Conservation (phyloP, 2,113 vertebrate genomes). For the Reinhardtius hippoglossoides region DNA sequence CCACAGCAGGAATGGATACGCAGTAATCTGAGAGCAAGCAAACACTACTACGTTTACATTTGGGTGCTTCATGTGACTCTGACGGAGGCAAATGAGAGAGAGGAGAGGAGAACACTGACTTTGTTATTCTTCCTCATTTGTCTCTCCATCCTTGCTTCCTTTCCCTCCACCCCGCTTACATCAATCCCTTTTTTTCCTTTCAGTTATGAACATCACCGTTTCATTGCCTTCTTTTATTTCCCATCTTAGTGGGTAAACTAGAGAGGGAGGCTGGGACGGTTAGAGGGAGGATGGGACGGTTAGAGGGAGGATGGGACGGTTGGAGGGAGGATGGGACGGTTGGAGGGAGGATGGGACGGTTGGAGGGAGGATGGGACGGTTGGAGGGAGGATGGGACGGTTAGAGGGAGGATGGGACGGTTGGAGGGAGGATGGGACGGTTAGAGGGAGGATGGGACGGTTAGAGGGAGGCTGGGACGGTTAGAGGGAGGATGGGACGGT, state of each 20-base stretch:
- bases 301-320: conserved; percentile 8
- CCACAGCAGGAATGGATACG: conserved; percentile 1
- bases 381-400: too few relatives aligned
- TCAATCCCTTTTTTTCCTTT: background rate
- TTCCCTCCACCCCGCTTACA: too few relatives aligned
- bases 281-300: conserved; percentile 8
- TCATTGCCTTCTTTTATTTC: too few relatives aligned
- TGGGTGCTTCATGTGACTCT: too few relatives aligned
- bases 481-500: conserved; percentile 8
- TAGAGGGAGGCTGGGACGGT: too few relatives aligned
- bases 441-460: conserved; percentile 4
- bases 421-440: too few relatives aligned
- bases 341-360: conserved; percentile 7
- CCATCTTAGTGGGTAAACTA: too few relatives aligned
- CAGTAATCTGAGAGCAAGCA: background rate
- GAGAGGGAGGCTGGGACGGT: conserved; percentile 9
- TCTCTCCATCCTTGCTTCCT: background rate
- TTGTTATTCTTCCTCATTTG: too few relatives aligned
- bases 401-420: conserved; percentile 4
- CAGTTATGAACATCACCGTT: background rate
- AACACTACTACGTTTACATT: too few relatives aligned
- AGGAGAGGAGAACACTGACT: too few relatives aligned
- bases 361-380: conserved; percentile 3
- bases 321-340: conserved; percentile 7
- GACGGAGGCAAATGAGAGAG: too few relatives aligned